Evolutionary conservation across 2,113 vertebrate species (phyloP).

Genomic region (Sander lucioperca): DNA sequence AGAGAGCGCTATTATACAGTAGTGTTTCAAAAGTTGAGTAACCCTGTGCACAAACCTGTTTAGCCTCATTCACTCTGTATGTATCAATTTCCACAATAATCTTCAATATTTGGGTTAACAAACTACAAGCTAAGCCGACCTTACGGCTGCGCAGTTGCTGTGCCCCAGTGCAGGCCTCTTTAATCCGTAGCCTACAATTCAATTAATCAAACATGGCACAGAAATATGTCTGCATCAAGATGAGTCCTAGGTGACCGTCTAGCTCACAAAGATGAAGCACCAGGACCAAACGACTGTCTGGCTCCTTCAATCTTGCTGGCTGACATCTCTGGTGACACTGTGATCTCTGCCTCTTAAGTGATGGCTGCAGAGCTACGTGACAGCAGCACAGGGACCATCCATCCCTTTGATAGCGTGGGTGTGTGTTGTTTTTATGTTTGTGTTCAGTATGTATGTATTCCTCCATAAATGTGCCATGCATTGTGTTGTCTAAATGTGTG

Average conservation of each 20-base stretch:
- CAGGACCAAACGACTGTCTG: neutral
- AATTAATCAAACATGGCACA: slow-evolving; percentile 2
- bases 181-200: neutral
- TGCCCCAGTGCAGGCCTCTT: neutral
- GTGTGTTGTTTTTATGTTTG: neutral
- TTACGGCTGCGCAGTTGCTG: neutral
- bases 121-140: neutral
- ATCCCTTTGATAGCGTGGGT: slow-evolving; percentile 3
- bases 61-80: neutral
- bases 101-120: neutral
- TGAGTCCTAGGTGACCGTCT: neutral
- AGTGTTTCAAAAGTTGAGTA: neutral
- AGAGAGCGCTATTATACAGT: neutral
- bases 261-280: slow-evolving; percentile 36
- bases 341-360: slow-evolving; percentile 51
- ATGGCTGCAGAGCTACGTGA: slow-evolving; percentile 38
- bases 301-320: slow-evolving; percentile 39
- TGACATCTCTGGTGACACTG: slow-evolving; percentile 36
- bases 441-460: neutral
- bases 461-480: neutral
- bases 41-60: neutral
- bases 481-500: neutral
- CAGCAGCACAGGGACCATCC: slow-evolving; percentile 4
- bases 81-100: neutral
- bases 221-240: slow-evolving; percentile 31